Conservation (phyloP, 2,113 vertebrate genomes). For the Sminthopsis crassicaudata region DNA sequence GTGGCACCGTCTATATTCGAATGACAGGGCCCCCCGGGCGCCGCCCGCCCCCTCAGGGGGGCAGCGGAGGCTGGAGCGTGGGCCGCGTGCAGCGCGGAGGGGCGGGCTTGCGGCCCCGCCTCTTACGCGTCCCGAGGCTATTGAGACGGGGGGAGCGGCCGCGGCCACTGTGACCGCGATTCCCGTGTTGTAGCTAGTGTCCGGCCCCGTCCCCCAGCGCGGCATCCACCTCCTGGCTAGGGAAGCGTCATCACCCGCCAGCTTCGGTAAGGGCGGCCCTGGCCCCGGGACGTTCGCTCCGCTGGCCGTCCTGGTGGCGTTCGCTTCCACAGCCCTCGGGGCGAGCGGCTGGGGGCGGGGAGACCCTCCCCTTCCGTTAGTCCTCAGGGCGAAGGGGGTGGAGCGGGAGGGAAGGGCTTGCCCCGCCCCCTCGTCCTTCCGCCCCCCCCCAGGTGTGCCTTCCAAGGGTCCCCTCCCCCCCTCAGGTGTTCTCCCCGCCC, state of each 20-base stretch:
- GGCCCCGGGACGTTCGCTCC: not conserved
- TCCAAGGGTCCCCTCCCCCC: too few species aligned
- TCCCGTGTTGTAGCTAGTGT: not conserved
- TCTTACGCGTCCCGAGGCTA: accelerated
- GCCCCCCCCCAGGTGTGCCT: too few species aligned
- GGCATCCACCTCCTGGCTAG: not conserved
- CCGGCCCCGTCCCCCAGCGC: not conserved
- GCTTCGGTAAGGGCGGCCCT: conserved; percentile 8
- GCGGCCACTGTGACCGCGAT: accelerated
- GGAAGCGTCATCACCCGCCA: conserved; percentile 26
- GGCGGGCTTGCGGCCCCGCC: not conserved
- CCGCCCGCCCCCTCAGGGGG: not conserved
- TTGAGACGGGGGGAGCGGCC: not conserved
- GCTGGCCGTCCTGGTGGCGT: not conserved
- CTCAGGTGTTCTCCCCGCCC: too few species aligned
- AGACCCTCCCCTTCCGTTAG: too few species aligned
- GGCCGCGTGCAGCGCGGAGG: not conserved
- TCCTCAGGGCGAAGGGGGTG: too few species aligned
- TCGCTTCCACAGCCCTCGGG: not conserved
- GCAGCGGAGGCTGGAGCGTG: not conserved
- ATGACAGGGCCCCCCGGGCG: conserved; percentile 22
- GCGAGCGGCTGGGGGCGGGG: too few species aligned
- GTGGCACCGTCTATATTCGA: conserved; percentile 57
- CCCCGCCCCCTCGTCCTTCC: too few species aligned
- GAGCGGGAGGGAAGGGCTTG: too few species aligned